A percentile compares a stretch with the other conserved stretches of the same genome.
Evolutionary conservation across 2,888 invertebrate genomes (phyloP).

Genomic region (Dastarcus helophoroides): DNA sequence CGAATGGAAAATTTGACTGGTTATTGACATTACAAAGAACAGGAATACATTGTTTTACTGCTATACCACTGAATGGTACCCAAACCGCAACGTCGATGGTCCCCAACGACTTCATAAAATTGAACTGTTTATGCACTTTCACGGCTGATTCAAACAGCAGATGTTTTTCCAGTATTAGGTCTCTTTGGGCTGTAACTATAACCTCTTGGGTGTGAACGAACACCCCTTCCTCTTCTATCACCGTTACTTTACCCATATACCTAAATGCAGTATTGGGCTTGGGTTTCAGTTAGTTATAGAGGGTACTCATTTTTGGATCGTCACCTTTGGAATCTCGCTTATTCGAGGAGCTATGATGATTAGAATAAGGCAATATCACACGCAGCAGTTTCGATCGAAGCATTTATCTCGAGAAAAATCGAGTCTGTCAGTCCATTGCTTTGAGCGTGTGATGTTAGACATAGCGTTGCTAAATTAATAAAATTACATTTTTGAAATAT

Average conservation of each 20-base stretch:
- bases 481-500: no score
- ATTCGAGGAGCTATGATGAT: no score
- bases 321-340: no score
- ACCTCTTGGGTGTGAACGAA: conserved; percentile 17
- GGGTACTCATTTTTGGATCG: no score
- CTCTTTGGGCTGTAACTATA: conserved; percentile 14
- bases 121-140: conserved; percentile 16
- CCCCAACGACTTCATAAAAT: conserved; percentile 18
- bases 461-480: no score
- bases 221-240: conserved; percentile 13
- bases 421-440: no score
- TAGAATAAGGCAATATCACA: no score
- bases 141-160: conserved; percentile 17
- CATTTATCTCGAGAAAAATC: no score
- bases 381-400: no score
- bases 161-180: conserved; percentile 18
- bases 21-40: conserved; percentile 21
- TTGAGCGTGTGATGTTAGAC: no score
- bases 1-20: conserved; percentile 20
- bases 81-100: conserved; percentile 19
- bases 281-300: no score
- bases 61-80: conserved; percentile 23
- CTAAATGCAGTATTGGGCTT: conserved; percentile 9
- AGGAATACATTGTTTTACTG: conserved; percentile 22
- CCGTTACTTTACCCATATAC: conserved; percentile 16